These are phyloP conservation scores for Priapulus caudatus DNA, from an alignment of 2,888 invertebrate species.

Conservation along the genomic window DNA sequence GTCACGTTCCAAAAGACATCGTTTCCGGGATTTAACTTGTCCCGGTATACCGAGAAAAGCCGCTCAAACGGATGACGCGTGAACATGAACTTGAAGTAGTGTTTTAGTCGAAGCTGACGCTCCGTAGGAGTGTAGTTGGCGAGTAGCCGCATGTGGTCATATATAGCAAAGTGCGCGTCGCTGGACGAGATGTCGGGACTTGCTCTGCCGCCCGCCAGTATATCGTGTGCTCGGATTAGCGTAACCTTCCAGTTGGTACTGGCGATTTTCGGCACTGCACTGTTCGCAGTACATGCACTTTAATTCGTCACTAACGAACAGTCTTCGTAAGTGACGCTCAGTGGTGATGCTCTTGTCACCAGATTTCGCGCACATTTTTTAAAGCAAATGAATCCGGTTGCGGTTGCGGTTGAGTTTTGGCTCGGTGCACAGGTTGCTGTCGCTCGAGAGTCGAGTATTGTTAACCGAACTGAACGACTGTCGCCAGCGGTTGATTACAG, in stretches of 20 bases:
- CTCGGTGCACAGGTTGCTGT: too few relatives aligned
- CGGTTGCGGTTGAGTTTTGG: too few relatives aligned
- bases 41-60: neutral
- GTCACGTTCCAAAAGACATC: neutral
- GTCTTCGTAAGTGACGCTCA: too few relatives aligned
- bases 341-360: too few relatives aligned
- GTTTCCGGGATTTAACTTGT: slow-evolving; percentile 3
- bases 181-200: too few relatives aligned
- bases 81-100: slow-evolving; percentile 3
- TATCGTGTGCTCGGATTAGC: neutral
- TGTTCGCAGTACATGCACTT: neutral
- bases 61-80: slow-evolving; percentile 1
- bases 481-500: too few relatives aligned
- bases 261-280: neutral
- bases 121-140: neutral
- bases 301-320: neutral
- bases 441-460: too few relatives aligned
- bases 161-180: neutral
- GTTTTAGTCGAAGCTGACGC: neutral
- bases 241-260: neutral
- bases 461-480: too few relatives aligned
- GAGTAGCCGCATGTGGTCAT: neutral
- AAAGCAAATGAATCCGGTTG: too few relatives aligned
- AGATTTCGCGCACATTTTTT: too few relatives aligned
- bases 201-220: neutral